These are phyloP conservation scores for Oreochromis aureus DNA, from an alignment of 2,113 vertebrate species.

Conservation along the genomic window DNA sequence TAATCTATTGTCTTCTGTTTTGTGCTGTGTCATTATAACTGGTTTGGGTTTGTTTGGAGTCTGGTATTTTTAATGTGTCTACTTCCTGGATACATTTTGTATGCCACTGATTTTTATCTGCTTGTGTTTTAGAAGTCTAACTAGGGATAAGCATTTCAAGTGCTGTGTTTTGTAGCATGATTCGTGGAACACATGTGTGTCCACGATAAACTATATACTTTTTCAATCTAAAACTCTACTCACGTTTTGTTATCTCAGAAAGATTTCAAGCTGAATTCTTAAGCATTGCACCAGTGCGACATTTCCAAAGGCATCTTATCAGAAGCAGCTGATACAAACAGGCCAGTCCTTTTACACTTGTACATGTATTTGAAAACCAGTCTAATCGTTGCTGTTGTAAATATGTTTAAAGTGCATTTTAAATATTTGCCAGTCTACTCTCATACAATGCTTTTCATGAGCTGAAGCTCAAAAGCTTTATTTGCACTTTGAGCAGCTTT, in stretches of 20 bases:
- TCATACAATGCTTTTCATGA: neutral
- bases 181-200: neutral
- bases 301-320: neutral
- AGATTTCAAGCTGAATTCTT: neutral
- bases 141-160: neutral
- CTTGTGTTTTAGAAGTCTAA: neutral
- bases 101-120: neutral
- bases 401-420: neutral
- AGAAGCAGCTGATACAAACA: neutral
- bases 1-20: neutral
- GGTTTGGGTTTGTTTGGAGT: neutral
- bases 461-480: neutral
- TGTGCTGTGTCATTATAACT: neutral
- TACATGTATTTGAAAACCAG: neutral
- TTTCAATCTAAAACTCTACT: neutral
- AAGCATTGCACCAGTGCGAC: neutral
- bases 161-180: neutral
- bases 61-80: neutral
- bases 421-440: neutral
- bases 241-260: neutral
- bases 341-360: neutral
- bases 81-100: neutral
- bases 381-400: neutral
- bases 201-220: neutral
- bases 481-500: neutral